These are phyloP conservation scores for Smittia sp. DNA, from an alignment of 2,888 invertebrate species.

Conservation along the genomic window DNA sequence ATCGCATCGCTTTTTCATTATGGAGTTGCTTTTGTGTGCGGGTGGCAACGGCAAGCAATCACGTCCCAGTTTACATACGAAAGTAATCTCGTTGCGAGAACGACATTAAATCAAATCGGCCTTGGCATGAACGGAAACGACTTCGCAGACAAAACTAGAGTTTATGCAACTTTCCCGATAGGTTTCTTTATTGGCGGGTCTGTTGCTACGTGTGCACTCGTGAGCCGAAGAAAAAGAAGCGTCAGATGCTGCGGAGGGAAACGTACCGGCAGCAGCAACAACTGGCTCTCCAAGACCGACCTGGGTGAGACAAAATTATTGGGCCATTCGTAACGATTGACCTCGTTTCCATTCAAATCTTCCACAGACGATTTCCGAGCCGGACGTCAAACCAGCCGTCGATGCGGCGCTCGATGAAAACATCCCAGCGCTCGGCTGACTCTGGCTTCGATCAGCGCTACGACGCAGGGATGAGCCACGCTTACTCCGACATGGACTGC, in stretches of 20 bases:
- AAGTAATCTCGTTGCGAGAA: not conserved
- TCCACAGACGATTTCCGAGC: slow-evolving; percentile 47
- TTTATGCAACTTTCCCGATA: slow-evolving; percentile 45
- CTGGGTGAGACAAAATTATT: slow-evolving; percentile 1
- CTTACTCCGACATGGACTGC: slow-evolving; percentile 72
- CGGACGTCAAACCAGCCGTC: slow-evolving; percentile 51
- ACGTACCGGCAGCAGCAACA: slow-evolving; percentile 46
- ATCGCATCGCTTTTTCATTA: slow-evolving; percentile 31
- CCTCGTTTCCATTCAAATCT: no score
- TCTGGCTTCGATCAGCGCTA: slow-evolving; percentile 59
- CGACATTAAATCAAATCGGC: slow-evolving; percentile 20
- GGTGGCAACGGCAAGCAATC: not conserved
- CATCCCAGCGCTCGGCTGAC: slow-evolving; percentile 63
- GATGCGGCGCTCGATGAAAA: slow-evolving; percentile 59
- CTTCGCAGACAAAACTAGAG: not conserved
- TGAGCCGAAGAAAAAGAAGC: slow-evolving; percentile 63
- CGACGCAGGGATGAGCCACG: slow-evolving; percentile 59
- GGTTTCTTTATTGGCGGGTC: slow-evolving; percentile 89
- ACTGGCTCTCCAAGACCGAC: slow-evolving; percentile 23
- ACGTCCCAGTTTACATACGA: slow-evolving; percentile 24
- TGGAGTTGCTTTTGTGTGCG: slow-evolving; percentile 17
- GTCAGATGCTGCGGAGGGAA: slow-evolving; percentile 53
- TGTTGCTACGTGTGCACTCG: slow-evolving; percentile 88
- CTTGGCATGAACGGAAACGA: not conserved
- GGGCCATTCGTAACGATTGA: slow-evolving; percentile 24